phyloP scores from a whole-genome alignment of 2,113 vertebrate species.

The Gasterosteus aculeatus region DNA sequence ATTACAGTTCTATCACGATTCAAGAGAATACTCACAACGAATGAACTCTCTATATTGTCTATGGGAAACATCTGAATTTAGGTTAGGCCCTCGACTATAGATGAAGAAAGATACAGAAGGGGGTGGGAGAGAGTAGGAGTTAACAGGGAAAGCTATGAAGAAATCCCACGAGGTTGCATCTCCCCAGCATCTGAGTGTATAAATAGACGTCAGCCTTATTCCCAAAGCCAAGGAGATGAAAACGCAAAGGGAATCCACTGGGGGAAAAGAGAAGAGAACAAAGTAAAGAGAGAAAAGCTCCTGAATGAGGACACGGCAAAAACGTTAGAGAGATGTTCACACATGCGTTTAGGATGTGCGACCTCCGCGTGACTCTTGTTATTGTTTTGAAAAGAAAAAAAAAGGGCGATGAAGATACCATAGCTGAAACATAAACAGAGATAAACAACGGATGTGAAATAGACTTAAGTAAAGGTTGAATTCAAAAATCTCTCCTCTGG shows the following conservation, averaged over 20 bases:
- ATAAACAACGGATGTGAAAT: neutral
- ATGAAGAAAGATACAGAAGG: conserved; percentile 50
- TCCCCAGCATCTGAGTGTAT: conserved; percentile 77
- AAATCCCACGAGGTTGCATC: conserved; percentile 72
- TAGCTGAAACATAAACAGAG: neutral
- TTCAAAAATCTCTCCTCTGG: neutral
- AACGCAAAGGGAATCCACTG: conserved; percentile 61
- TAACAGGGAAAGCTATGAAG: conserved; percentile 68
- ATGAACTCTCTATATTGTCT: conserved; percentile 3
- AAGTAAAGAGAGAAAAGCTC: conserved; percentile 50
- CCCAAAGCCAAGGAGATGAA: conserved; percentile 68
- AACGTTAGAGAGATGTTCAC: conserved; percentile 32
- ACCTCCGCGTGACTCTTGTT: conserved; percentile 21
- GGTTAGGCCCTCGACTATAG: conserved; percentile 49
- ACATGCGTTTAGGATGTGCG: conserved; percentile 33
- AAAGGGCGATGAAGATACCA: neutral
- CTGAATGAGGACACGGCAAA: conserved; percentile 60
- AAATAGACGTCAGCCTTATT: conserved; percentile 79
- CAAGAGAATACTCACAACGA: conserved; percentile 27
- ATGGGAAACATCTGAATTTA: conserved; percentile 57
- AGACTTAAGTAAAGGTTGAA: neutral
- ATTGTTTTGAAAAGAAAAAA: neutral
- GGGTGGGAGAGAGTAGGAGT: conserved; percentile 26
- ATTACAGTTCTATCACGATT: conserved; percentile 42
- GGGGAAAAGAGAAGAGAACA: conserved; percentile 46